Percentiles rank a stretch among this genome's conserved stretches.
Conservation (phyloP, 1,140 invertebrate species). For the Eueides isabella region DNA sequence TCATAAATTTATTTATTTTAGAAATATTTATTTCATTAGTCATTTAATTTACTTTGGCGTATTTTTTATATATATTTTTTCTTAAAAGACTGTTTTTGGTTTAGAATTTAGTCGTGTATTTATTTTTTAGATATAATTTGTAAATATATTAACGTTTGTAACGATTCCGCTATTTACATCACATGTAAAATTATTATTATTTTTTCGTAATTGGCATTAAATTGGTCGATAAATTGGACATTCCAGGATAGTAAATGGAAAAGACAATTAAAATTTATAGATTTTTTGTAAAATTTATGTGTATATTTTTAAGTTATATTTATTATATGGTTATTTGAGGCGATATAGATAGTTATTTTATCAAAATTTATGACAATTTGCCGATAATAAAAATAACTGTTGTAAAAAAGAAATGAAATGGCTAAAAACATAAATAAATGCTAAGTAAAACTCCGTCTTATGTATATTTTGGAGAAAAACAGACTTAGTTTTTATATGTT, state of each 20-base stretch:
- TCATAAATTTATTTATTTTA: constrained; percentile 11
- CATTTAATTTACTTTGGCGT: constrained; percentile 6
- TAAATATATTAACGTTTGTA: neutral
- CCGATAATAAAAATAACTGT: too few species aligned
- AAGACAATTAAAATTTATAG: neutral
- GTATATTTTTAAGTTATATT: neutral
- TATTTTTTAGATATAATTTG: constrained; percentile 26
- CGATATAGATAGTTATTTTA: too few species aligned
- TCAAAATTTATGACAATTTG: too few species aligned
- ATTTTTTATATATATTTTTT: constrained; percentile 35
- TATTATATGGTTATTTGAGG: neutral
- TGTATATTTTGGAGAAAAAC: too few species aligned
- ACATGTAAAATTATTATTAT: constrained; percentile 1
- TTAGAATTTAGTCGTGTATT: constrained; percentile 20
- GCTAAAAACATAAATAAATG: too few species aligned
- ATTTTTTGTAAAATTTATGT: neutral
- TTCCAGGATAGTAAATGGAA: neutral
- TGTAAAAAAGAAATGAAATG: neutral
- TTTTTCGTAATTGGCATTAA: neutral
- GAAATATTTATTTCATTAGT: constrained; percentile 17
- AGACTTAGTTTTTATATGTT: too few species aligned
- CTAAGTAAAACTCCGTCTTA: too few species aligned
- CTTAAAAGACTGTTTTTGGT: constrained; percentile 42
- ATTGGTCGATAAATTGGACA: neutral
- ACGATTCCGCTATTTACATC: constrained; percentile 32